Base-by-base conservation (phyloP, 2,113 vertebrate genomes). In the Dipodomys merriami region DNA sequence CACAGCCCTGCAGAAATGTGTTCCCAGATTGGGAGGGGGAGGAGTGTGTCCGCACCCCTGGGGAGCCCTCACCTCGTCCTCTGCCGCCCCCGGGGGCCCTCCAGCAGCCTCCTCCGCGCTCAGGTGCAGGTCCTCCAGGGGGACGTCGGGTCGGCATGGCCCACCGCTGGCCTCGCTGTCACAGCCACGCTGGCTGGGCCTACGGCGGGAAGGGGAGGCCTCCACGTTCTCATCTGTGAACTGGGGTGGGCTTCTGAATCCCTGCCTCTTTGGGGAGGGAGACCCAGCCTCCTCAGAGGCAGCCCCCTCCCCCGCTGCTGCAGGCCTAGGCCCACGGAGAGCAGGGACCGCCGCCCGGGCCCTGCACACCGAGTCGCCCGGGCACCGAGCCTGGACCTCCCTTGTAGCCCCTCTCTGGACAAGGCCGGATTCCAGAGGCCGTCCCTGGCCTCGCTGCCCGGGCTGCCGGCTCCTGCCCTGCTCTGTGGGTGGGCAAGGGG, bases 61-160 rank as follows among this genome's bases (percentile, higher is more conserved):
- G 39, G 35, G 39, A 39, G 39, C 39, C 39, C 39, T 39, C 39
- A 39, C 39, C 39, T 39, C 39, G 39, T 39, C 39, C 39, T 39
- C 39, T 5, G 49, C 11, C 0, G 4, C 68, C 12, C 15, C 46
- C 15, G 0, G n/a, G 35, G 19, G 2, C 60, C 8, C 60, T 53
- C 23, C 30, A 1, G 3, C 0, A 1, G 19, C 0, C 35, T 65
- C 90, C 74, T 98, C 98, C 91, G 96, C 95, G 74, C 97, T 89
- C 46, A 98, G 95, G 12, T 96, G 94, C 33, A 99, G 97, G 94
- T 98, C 98, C 97, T 99, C 98, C 95, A 99, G 95, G 76, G 97
- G 97, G 95, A 93, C 97, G 92, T 98, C 86, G 0, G 98, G 97
- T 94, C 98, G 98, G 74, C 92, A 95, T 93, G 97, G 96, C 16